These are phyloP conservation scores for Thymelicus lineola DNA, from an alignment of 2,888 invertebrate species.

Conservation along the genomic window DNA sequence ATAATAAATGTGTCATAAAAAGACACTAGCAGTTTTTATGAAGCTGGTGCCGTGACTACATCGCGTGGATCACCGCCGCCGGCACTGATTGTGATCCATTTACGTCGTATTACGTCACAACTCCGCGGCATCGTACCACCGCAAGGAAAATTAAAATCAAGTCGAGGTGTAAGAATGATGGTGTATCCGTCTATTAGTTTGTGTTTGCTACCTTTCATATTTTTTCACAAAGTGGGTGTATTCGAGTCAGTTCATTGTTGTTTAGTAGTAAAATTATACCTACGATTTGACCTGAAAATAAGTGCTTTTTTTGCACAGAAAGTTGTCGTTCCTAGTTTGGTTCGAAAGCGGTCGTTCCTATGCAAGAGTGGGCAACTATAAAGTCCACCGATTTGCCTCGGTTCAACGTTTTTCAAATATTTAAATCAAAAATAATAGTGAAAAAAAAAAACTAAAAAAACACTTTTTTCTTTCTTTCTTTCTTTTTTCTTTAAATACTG, in stretches of 20 bases:
- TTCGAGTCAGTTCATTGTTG: not conserved
- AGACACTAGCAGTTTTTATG: not conserved
- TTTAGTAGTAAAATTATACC: too few species aligned
- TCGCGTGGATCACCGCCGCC: slow-evolving; percentile 31
- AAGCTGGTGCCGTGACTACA: slow-evolving; percentile 17
- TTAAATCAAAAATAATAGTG: too few species aligned
- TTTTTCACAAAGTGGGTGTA: not conserved
- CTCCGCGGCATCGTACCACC: not conserved
- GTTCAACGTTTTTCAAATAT: too few species aligned
- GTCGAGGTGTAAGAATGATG: slow-evolving; percentile 17
- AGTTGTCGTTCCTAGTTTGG: too few species aligned
- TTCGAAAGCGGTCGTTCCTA: too few species aligned
- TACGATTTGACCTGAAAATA: too few species aligned
- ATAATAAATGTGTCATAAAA: not conserved
- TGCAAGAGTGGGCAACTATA: too few species aligned
- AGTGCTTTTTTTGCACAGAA: too few species aligned
- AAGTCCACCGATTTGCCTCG: too few species aligned
- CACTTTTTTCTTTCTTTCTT: too few species aligned
- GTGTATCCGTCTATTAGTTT: not conserved
- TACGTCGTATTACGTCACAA: slow-evolving; percentile 48
- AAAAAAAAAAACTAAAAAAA: too few species aligned
- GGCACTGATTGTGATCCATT: slow-evolving; percentile 42
- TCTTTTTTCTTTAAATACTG: too few species aligned
- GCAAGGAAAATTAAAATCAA: slow-evolving; percentile 28
- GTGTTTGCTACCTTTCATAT: not conserved